Evolutionary conservation across 1,140 invertebrate species (phyloP).

Genomic region (Drosophila repletoides): DNA sequence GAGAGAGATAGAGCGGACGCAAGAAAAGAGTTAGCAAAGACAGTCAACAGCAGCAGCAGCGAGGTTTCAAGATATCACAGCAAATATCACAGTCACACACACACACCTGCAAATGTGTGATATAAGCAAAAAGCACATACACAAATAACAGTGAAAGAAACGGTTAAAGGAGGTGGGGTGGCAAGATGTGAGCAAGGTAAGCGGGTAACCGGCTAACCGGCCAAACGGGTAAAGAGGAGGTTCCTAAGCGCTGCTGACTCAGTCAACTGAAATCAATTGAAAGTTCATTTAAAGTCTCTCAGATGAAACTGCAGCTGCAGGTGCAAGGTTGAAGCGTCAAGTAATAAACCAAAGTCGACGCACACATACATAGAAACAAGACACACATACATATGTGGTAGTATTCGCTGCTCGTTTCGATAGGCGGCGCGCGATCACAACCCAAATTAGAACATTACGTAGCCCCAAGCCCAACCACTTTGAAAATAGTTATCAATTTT

Average conservation of each 20-base stretch:
- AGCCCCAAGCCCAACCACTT: conserved; percentile 21
- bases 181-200: too few species aligned
- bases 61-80: conserved; percentile 50
- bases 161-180: background rate
- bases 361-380: background rate
- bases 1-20: background rate
- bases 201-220: too few species aligned
- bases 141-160: conserved; percentile 19
- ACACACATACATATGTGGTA: conserved; percentile 4
- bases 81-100: conserved; percentile 30
- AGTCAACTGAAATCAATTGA: conserved; percentile 17
- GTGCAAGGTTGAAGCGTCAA: conserved; percentile 20
- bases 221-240: too few species aligned
- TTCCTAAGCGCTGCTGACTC: conserved; percentile 14
- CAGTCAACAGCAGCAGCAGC: conserved; percentile 28
- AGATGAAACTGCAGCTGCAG: conserved; percentile 20
- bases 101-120: background rate
- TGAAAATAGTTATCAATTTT: conserved; percentile 42
- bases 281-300: conserved; percentile 13
- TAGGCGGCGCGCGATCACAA: conserved; percentile 29
- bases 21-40: conserved; percentile 20
- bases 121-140: conserved; percentile 31
- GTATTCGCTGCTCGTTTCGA: conserved; percentile 7
- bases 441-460: conserved; percentile 72
- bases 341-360: conserved; percentile 25